phyloP scores from a whole-genome alignment of 2,797 vertebrate species.

The Melanogrammus aeglefinus region DNA sequence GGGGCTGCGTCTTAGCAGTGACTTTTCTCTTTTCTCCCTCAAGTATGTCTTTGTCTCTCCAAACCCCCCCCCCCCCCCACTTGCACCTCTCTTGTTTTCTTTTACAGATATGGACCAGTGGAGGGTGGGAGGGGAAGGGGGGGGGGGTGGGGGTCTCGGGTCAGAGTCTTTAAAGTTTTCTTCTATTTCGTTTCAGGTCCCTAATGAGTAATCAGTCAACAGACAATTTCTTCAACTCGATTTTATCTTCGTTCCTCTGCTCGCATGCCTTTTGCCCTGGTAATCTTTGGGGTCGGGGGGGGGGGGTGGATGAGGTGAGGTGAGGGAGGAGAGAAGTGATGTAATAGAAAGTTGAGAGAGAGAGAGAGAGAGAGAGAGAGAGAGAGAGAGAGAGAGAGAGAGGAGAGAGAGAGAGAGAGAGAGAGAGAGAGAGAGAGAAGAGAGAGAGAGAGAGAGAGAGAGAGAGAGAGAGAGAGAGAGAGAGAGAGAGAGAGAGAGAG shows the following conservation, averaged over 20 bases:
- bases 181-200: not conserved
- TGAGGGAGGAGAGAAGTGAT: not conserved
- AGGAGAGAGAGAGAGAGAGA: no score
- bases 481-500: no score
- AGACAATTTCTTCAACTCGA: not conserved
- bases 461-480: no score
- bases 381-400: no score
- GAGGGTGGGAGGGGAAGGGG: not conserved
- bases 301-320: no score
- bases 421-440: no score
- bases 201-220: not conserved
- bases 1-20: not conserved
- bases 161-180: no score
- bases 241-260: not conserved
- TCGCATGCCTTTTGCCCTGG: not conserved
- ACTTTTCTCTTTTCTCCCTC: constrained; percentile 18
- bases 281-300: not conserved
- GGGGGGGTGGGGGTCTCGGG: no score
- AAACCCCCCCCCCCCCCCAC: not conserved
- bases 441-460: no score
- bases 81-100: not conserved
- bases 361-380: no score
- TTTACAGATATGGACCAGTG: not conserved
- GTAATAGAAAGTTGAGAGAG: not conserved
- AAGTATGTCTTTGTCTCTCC: constrained; percentile 21